Evolutionary conservation across 1,140 invertebrate species (phyloP).

Genomic region (Sitobion miscanthi): DNA sequence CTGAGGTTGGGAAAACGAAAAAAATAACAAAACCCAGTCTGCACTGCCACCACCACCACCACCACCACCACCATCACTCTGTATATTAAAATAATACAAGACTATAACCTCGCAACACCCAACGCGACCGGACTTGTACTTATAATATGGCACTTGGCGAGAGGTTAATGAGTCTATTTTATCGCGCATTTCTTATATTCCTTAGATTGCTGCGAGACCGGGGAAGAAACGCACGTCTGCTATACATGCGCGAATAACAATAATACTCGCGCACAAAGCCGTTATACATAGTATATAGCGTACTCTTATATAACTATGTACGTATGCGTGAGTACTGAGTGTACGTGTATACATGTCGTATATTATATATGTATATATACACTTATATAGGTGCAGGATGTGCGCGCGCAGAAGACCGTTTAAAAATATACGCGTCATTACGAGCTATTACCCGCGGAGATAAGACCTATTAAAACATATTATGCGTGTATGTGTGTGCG

Average conservation of each 20-base stretch:
- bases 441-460: neutral
- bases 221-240: neutral
- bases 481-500: neutral
- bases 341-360: no score
- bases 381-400: neutral
- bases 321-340: no score
- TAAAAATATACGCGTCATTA: neutral
- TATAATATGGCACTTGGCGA: neutral
- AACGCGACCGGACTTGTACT: no score
- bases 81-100: neutral
- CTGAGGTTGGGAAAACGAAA: neutral
- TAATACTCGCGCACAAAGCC: neutral
- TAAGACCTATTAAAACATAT: neutral
- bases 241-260: neutral
- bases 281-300: neutral
- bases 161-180: slow-evolving; percentile 32
- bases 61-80: neutral
- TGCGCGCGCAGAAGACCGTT: neutral
- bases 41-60: neutral
- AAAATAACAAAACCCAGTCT: neutral
- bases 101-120: neutral
- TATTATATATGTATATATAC: neutral
- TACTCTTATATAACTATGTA: no score
- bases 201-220: neutral
- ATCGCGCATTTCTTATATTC: neutral